Evolutionary conservation across 2,797 vertebrate genomes (phyloP).

Genomic region (Sebastes wilsoni): DNA sequence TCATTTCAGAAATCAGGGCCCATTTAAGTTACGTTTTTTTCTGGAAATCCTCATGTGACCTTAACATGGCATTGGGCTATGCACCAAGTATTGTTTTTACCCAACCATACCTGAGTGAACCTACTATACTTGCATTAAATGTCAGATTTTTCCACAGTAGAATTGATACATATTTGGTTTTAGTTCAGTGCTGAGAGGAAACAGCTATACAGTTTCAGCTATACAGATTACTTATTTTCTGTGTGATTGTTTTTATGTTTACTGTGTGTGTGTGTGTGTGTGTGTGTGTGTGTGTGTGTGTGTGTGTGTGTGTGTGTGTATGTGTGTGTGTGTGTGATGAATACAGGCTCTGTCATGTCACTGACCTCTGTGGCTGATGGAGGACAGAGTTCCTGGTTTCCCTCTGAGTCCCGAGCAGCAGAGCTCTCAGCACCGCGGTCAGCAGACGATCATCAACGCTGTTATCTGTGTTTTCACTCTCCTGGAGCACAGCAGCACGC

Average conservation of each 20-base stretch:
- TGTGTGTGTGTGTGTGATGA: neutral
- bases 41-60: neutral
- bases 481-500: slow-evolving; percentile 57
- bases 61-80: neutral
- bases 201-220: neutral
- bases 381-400: slow-evolving; percentile 81
- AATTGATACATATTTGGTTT: neutral
- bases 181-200: neutral
- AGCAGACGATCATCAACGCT: slow-evolving; percentile 53
- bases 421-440: slow-evolving; percentile 70
- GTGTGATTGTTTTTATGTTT: neutral
- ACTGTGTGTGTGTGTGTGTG: neutral
- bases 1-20: neutral
- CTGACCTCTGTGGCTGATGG: slow-evolving; percentile 86
- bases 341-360: neutral
- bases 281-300: neutral
- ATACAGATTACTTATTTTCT: neutral
- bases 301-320: neutral
- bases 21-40: neutral
- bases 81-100: neutral
- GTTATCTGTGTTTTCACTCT: slow-evolving; percentile 61
- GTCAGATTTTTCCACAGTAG: neutral
- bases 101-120: neutral
- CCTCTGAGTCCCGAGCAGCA: slow-evolving; percentile 79
- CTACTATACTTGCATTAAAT: neutral